Evolutionary conservation across 2,888 invertebrate genomes (phyloP), one percentile per base, ranked within the genome.

Genomic region (Arge pagana): DNA sequence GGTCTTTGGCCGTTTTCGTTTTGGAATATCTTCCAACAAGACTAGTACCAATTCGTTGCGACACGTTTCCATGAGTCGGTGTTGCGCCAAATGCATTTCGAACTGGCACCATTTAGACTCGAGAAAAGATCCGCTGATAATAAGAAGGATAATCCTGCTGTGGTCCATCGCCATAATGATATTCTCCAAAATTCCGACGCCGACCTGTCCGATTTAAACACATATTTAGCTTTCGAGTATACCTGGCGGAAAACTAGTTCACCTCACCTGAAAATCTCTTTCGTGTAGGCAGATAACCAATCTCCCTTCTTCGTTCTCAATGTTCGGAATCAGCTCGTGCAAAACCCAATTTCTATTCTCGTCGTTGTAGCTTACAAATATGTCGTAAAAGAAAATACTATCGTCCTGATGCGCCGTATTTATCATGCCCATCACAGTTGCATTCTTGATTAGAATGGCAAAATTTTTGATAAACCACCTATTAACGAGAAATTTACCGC

Each of bases 31-130:
- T 66, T 87, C 86, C 26, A 88, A 71, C 6, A 87, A 79, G 0
- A 88, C 80, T 1, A 88, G 68, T 1, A 86, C 81, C 13, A 88
- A 72, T 45, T 84, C 82, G 59, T 86, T 85, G 11, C 83, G 77
- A 23, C 82, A 79, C 0, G 83, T 83, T 68, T 85, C 85, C 51
- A 85, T 73, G 2, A 85, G 77, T 81, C 85, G 79, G 65, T 86
- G 84, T 53, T 87, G 87, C 0, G 87, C 87, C 37, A 88, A 65
- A 60, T 85, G 84, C 83, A 87, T 83, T 70, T 88, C 88, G 59
- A 86, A 87, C 62, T 86, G 84, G 62, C 88, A 88, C 88, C 88
- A 88, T 57, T 86, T 85, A 58, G 87, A 87, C 6, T 81, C 73
- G 5, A 87, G 70, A 68, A 87, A 88, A 57, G 79, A 77, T 31